Base-by-base conservation (phyloP, 2,888 invertebrate species). In the Tachina lurida region DNA sequence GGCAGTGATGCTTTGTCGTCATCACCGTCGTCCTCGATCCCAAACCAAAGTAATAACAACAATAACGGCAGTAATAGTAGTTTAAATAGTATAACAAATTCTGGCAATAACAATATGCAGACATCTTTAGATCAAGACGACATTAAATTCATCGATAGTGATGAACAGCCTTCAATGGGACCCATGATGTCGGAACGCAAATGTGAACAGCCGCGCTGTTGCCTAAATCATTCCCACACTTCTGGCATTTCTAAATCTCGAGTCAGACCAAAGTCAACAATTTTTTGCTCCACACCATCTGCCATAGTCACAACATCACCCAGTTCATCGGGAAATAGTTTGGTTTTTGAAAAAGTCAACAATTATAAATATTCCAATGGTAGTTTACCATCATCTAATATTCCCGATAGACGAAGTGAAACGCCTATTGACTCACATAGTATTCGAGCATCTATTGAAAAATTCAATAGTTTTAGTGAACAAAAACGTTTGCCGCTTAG, bases 381-480 rank as follows among this genome's bases (percentile, higher is more conserved):
- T 5, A 87, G 79, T 45, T 41, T 86, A 62, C 60, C 71, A 15
- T 41, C 68, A 31, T 45, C 68, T 45, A 63, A 56, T 15, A 4
- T 4, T 31, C 17, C 81, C 60, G 81, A 86, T 15, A 87, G 71
- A 56, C 88, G 80, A 41, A 62, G 75, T 47, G 87, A 87, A 17
- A 90, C 89, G 41, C 88, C 90, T 43, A 92, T 92, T 80, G 92
- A 92, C 83, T 90, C 92, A 39, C 87, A 88, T 60, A 92, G 92
- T 84, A 92, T 92, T 43, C 91, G 91, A 79, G 92, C 91, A 10
- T 92, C 92, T 49, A 92, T 92, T 19, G 92, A 92, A 84, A 92
- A 92, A 67, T 92, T 92, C 54, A 92, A 92, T 82, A 92, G 89
- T 87, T 90, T 91, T 8, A 92, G 91, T 75, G 91, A 91, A 79